These are phyloP conservation scores for Philopotamus ludificatus DNA, from an alignment of 1,140 invertebrate genomes.

Conservation along the genomic window DNA sequence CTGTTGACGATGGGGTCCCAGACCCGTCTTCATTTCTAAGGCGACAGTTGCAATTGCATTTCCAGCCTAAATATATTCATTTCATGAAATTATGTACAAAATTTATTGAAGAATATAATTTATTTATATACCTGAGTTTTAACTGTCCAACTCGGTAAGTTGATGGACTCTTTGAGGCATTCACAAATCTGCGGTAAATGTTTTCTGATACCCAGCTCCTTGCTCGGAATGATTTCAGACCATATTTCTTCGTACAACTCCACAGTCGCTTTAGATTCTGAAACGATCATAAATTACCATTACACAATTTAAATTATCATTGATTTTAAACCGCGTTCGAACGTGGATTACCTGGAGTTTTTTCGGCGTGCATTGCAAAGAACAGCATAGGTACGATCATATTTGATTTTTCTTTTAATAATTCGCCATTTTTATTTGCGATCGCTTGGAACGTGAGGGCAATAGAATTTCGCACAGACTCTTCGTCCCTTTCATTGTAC, in stretches of 20 bases:
- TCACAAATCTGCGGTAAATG: slow-evolving; percentile 74
- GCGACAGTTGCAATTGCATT: slow-evolving; percentile 78
- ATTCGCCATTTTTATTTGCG: slow-evolving; percentile 78
- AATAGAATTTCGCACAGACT: slow-evolving; percentile 70
- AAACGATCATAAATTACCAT: neutral
- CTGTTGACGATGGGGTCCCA: slow-evolving; percentile 64
- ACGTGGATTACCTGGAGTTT: slow-evolving; percentile 55
- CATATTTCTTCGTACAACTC: slow-evolving; percentile 87
- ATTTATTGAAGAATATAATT: slow-evolving; percentile 7
- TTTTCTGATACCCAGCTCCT: slow-evolving; percentile 76
- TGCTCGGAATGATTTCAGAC: slow-evolving; percentile 82
- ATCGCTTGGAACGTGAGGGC: slow-evolving; percentile 79
- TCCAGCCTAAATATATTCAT: slow-evolving; percentile 61
- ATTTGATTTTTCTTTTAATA: slow-evolving; percentile 77
- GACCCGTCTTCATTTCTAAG: slow-evolving; percentile 65
- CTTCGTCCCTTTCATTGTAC: slow-evolving; percentile 70
- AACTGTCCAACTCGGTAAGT: slow-evolving; percentile 81
- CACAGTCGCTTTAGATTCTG: slow-evolving; percentile 62
- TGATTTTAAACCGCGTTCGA: neutral
- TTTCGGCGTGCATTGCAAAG: slow-evolving; percentile 84
- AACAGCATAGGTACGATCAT: slow-evolving; percentile 80
- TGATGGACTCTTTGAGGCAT: slow-evolving; percentile 67
- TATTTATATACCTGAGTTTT: slow-evolving; percentile 77
- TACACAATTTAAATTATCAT: neutral
- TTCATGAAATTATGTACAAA: neutral